These are phyloP conservation scores for Cyprinodon variegatus DNA, from an alignment of 2,113 vertebrate genomes.

Conservation along the genomic window DNA sequence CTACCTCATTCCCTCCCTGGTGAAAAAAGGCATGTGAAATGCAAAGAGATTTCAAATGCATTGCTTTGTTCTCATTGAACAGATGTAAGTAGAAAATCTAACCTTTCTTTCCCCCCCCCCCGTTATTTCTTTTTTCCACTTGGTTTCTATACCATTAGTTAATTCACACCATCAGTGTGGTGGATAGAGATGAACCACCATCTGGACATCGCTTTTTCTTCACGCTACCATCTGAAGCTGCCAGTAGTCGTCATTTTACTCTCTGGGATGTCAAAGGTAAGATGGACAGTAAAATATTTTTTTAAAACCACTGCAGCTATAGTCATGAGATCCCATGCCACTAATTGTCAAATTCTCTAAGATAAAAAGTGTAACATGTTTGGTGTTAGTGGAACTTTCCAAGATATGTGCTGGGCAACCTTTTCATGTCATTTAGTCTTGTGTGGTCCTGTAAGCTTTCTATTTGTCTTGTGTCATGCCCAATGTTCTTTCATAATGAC, in stretches of 20 bases:
- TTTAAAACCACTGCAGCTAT: background rate
- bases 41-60: slow-evolving; percentile 35
- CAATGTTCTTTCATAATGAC: too few relatives aligned
- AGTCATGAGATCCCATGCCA: background rate
- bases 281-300: slow-evolving; percentile 6
- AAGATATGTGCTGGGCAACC: background rate
- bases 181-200: slow-evolving; percentile 94
- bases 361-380: background rate
- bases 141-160: slow-evolving; percentile 77
- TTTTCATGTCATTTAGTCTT: too few relatives aligned
- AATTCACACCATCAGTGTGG: slow-evolving; percentile 97
- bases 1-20: slow-evolving; percentile 15
- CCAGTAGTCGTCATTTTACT: slow-evolving; percentile 90
- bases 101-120: slow-evolving; percentile 20
- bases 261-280: slow-evolving; percentile 94
- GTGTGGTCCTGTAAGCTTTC: too few relatives aligned
- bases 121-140: slow-evolving; percentile 8
- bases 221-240: slow-evolving; percentile 87
- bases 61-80: slow-evolving; percentile 34
- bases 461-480: too few relatives aligned
- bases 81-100: slow-evolving; percentile 35
- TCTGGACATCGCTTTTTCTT: slow-evolving; percentile 93
- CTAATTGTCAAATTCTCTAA: background rate
- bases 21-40: slow-evolving; percentile 52
- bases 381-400: slow-evolving; percentile 8